Evolutionary conservation across 2,797 vertebrate genomes (phyloP), one percentile per base, ranked within the genome.

Genomic region (Furcifer pardalis): DNA sequence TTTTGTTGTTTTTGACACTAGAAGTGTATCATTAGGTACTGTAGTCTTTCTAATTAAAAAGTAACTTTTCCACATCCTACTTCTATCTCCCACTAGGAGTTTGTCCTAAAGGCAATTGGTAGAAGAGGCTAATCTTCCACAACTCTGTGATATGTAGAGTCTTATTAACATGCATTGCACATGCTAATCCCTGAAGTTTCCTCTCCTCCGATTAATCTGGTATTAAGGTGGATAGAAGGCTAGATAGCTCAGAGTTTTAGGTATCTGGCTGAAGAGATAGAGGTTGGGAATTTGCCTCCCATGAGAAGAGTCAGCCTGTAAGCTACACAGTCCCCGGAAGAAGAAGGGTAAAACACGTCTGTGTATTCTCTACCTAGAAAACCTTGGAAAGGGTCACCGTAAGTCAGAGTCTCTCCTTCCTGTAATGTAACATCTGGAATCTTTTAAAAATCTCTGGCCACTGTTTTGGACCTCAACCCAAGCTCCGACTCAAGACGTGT

Each of bases 371-470:
- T n/a, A n/a, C n/a, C n/a, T n/a, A n/a, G n/a, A n/a, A n/a, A n/a
- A n/a, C n/a, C n/a, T n/a, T n/a, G n/a, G n/a, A n/a, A n/a, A n/a
- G n/a, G n/a, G n/a, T n/a, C n/a, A n/a, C n/a, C n/a, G n/a, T n/a
- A n/a, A n/a, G n/a, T n/a, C n/a, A n/a, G n/a, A n/a, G n/a, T 37
- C 71, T 86, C 80, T 65, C 52, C 52, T 71, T 63, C 56, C 30
- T 35, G 84, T 73, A 46, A 77, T 68, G 4, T 4, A 0, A 56
- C 3, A 72, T 32, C 19, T 79, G 82, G 78, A 92, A 68, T 71
- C 69, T 78, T 30, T 52, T 37, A n/a, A n/a, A 69, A 77, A 9
- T 84, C 13, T 40, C 44, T 23, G n/a, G 37, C 69, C 13, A 4
- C 46, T 46, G 1, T 44, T n/a, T 56, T 59, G 71, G 23, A 6